Percentiles rank a stretch among this genome's conserved stretches.
These are phyloP conservation scores for Agrochola litura DNA, from an alignment of 2,888 invertebrate genomes.

Conservation along the genomic window DNA sequence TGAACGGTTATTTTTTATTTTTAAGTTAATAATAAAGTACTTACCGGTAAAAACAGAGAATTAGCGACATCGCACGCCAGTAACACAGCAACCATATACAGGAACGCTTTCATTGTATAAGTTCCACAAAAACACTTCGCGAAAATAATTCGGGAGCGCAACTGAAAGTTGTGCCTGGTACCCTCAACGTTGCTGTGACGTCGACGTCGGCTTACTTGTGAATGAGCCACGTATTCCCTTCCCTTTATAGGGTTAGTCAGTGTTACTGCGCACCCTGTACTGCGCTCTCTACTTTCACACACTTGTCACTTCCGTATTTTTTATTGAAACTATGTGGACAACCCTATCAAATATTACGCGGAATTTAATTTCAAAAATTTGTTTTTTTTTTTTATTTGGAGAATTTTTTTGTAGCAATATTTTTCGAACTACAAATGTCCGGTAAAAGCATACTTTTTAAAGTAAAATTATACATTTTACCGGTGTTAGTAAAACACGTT, in stretches of 20 bases:
- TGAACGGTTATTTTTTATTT: background rate
- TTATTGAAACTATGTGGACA: constrained; percentile 22
- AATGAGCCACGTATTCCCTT: constrained; percentile 82
- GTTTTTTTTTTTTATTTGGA: constrained; percentile 48
- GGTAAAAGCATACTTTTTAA: constrained; percentile 39
- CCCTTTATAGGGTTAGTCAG: constrained; percentile 84
- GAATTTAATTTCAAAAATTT: constrained; percentile 22
- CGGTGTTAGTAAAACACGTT: constrained; percentile 55
- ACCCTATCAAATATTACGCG: constrained; percentile 53
- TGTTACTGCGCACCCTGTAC: constrained; percentile 85
- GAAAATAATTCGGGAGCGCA: constrained; percentile 65
- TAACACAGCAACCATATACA: constrained; percentile 77
- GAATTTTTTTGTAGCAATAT: constrained; percentile 38
- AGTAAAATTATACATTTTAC: constrained; percentile 65
- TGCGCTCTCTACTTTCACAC: constrained; percentile 78
- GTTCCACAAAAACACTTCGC: constrained; percentile 75
- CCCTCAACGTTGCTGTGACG: constrained; percentile 75
- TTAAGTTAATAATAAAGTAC: constrained; percentile 60
- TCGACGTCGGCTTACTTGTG: constrained; percentile 82
- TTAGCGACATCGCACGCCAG: constrained; percentile 79
- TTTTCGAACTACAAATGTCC: constrained; percentile 46
- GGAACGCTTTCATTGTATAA: constrained; percentile 80
- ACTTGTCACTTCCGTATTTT: constrained; percentile 64
- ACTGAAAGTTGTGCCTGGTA: constrained; percentile 74
- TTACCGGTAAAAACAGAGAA: constrained; percentile 84